A percentile compares a stretch with the other conserved stretches of the same genome.
Conservation (phyloP, 2,113 vertebrate genomes). For the Chionodraco myersi region DNA sequence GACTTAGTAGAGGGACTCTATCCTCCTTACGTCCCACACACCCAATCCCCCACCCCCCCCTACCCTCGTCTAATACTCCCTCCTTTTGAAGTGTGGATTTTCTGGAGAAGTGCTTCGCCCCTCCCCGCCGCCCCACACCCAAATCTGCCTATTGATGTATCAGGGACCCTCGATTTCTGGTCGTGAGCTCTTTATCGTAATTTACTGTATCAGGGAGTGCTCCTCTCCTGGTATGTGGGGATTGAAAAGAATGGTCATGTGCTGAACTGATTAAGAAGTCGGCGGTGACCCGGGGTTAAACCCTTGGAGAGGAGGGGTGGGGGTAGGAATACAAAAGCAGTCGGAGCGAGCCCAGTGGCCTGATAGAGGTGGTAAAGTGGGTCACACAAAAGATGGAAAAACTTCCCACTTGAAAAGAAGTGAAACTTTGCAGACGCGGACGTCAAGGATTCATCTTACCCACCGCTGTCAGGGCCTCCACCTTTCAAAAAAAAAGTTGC, state of each 20-base stretch:
- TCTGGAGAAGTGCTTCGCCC: slow-evolving; percentile 72
- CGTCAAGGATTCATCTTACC: slow-evolving; percentile 43
- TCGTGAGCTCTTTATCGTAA: slow-evolving; percentile 79
- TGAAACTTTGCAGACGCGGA: slow-evolving; percentile 55
- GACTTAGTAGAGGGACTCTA: slow-evolving; percentile 63
- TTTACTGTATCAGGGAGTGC: slow-evolving; percentile 81
- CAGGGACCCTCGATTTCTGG: slow-evolving; percentile 59
- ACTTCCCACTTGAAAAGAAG: slow-evolving; percentile 50
- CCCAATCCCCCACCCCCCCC: background rate
- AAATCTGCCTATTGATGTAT: slow-evolving; percentile 81
- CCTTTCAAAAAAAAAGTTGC: slow-evolving; percentile 7
- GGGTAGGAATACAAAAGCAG: slow-evolving; percentile 53
- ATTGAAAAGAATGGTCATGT: slow-evolving; percentile 80
- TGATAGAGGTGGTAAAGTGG: slow-evolving; percentile 59
- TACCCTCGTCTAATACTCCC: slow-evolving; percentile 54
- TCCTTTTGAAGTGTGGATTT: slow-evolving; percentile 82
- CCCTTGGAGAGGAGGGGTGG: slow-evolving; percentile 43
- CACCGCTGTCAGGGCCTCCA: background rate
- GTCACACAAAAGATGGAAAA: slow-evolving; percentile 52
- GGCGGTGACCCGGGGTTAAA: slow-evolving; percentile 80
- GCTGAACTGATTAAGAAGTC: slow-evolving; percentile 81
- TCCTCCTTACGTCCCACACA: slow-evolving; percentile 44
- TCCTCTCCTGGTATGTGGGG: slow-evolving; percentile 79
- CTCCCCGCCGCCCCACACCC: slow-evolving; percentile 54
- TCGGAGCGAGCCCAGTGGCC: slow-evolving; percentile 24